Conservation (phyloP, 2,113 vertebrate genomes). For the Actenoides hombroni region DNA sequence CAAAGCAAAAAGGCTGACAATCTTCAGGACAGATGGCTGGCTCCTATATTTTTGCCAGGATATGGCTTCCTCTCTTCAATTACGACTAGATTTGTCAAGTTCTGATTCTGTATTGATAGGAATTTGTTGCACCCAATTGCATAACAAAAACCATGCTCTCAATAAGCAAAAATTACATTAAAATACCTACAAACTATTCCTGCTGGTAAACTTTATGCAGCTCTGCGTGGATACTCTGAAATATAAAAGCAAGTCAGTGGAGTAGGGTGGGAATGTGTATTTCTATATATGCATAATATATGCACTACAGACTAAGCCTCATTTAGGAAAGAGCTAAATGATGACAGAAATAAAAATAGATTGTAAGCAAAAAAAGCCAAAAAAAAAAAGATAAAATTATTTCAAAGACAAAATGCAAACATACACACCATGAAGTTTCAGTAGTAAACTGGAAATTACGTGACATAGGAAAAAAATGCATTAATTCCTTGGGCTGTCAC, state of each 20-base stretch:
- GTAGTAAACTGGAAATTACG: not conserved
- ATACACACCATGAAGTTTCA: not conserved
- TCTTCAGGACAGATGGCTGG: slow-evolving; percentile 17
- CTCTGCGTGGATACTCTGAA: not conserved
- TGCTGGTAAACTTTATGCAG: not conserved
- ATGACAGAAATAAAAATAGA: not conserved
- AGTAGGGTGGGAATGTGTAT: not conserved
- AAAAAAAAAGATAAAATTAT: not conserved
- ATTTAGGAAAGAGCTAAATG: not conserved
- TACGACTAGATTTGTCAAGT: not conserved
- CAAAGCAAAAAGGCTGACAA: slow-evolving; percentile 43
- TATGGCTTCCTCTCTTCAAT: not conserved
- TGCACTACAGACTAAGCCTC: not conserved
- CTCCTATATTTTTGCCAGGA: slow-evolving; percentile 16
- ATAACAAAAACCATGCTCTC: not conserved
- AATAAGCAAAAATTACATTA: not conserved
- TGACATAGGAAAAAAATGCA: not conserved
- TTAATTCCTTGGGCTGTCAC: not conserved
- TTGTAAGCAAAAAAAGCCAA: not conserved
- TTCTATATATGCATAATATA: not conserved
- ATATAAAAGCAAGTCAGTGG: not conserved
- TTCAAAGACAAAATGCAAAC: not conserved
- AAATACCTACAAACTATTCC: not conserved
- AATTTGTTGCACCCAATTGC: not conserved
- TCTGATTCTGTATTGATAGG: not conserved